Base-by-base conservation (phyloP, 2,888 invertebrate genomes). In the Eilema caniola region DNA sequence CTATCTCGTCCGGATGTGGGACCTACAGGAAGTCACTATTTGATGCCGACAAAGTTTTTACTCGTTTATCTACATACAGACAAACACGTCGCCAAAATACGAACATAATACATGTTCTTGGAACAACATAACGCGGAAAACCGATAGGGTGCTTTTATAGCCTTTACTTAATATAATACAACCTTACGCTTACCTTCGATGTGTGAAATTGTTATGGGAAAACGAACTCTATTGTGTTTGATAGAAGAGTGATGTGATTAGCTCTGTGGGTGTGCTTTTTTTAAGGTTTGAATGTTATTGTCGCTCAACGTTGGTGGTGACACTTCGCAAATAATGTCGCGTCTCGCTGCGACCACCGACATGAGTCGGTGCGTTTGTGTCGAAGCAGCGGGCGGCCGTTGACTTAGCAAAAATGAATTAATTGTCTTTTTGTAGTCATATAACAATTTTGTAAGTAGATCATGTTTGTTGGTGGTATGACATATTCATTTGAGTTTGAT, bases 21-120 rank as follows among this genome's bases (percentile, higher is more conserved):
- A 84, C 85, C 85, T 77, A 88, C 90, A 90, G 93, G 93, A 93
- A 90, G 91, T 90, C 87, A 86, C 87, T 93, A 85, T 93, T 92
- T 92, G 87, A 83, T 84, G 83, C 89, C 88, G 89, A 89, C 90
- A 89, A 88, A 86, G 88, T 86, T 86, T 88, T 84, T 86, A 84
- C 78, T 76, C 83, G 76, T 82, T 80, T 79, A 80, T 83, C 80
- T 74, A 84, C 83, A 87, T 76, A 85, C 86, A 84, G 80, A 83
- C 86, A 85, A 85, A 88, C 85, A 88, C 85, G 84, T 86, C 86
- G 86, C 88, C 90, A 88, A 92, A 90, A 88, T 86, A 85, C 81
- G 82, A 84, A 89, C 86, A 87, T 84, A 89, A 89, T 88, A 80
- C 88, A 85, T 76, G 65, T 93, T 93, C 93, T 88, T 74, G 83